Base-by-base conservation (phyloP, 2,888 invertebrate genomes). In the Cerastis rubricosa region DNA sequence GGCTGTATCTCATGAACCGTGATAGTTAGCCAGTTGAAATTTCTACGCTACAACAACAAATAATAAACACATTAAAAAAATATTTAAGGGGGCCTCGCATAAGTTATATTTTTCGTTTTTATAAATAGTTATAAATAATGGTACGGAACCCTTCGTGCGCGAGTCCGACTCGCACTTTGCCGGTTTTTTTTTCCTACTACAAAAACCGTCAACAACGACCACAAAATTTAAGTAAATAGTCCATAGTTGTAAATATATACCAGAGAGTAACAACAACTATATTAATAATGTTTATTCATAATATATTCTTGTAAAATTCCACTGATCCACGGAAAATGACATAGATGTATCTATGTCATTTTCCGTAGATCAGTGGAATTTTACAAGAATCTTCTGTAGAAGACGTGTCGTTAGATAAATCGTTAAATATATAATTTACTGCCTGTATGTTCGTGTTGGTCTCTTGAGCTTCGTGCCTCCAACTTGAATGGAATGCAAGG, bases 401-500 rank as follows among this genome's bases (percentile, higher is more conserved):
- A 64, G 68, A 59, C 12, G 64, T 83, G 51, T 65, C 19, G 35
- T 51, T 54, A 40, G 35, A 12, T 14, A 17, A 19, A 51, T 64
- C 49, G 57, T 64, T 69, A 77, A 57, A 66, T n/a, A 73, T 40
- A 8, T 14, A n/a, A 61, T 78, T 74, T 6, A 75, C 14, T 29
- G 76, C 51, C 61, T 67, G 5, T 35, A 35, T n/a, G 40, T 25
- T 22, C 8, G 22, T 64, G 54, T 45, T 64, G 47, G 19, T 19
- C 35, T 80, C 59, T 8, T 7, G n/a, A 43, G 35, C 35, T 14
- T 49, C 63, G 9, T 7, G 6, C 29, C 61, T 61, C 61, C 29
- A 61, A 57, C 12, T 49, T 45, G 14, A 82, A 63, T 67, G 54
- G 57, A 68, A 76, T 79, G 49, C 67, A 49, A 79, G 57, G 67